Conservation (phyloP, 2,797 vertebrate genomes). For the Poecilia picta region DNA sequence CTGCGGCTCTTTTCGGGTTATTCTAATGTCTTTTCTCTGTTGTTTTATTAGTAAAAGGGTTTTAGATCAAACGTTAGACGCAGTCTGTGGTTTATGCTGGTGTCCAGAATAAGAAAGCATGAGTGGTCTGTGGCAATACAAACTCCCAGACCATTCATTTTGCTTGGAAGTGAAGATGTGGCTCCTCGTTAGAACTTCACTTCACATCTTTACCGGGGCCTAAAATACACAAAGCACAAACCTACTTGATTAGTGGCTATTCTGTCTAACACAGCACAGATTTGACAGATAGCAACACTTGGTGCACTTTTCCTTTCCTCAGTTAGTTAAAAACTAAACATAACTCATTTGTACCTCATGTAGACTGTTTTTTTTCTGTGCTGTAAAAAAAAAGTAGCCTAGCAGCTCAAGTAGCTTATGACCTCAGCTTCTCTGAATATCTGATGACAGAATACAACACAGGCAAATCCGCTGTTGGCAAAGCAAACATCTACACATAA, state of each 20-base stretch:
- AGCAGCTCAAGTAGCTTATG: slow-evolving; percentile 20
- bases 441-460: slow-evolving; percentile 27
- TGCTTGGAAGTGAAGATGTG: slow-evolving; percentile 17
- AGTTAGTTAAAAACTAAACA: background rate
- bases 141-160: slow-evolving; percentile 7
- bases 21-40: slow-evolving; percentile 43
- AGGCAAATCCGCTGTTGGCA: slow-evolving; percentile 31
- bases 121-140: background rate
- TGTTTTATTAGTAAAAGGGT: slow-evolving; percentile 73
- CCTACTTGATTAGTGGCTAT: background rate
- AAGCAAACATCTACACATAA: slow-evolving; percentile 33
- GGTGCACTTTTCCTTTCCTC: background rate
- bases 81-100: slow-evolving; percentile 49
- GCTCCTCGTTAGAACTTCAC: background rate
- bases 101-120: slow-evolving; percentile 21
- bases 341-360: background rate
- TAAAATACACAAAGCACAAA: slow-evolving; percentile 48
- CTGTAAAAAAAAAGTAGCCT: too few species aligned
- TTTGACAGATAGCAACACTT: background rate
- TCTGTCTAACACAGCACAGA: background rate
- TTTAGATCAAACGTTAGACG: slow-evolving; percentile 50
- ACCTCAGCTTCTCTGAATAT: slow-evolving; percentile 39
- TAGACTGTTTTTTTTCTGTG: slow-evolving; percentile 7
- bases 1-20: background rate
- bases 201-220: slow-evolving; percentile 45